These are phyloP conservation scores for Quadroppia sp. DNA, from an alignment of 2,888 invertebrate species.

Conservation along the genomic window DNA sequence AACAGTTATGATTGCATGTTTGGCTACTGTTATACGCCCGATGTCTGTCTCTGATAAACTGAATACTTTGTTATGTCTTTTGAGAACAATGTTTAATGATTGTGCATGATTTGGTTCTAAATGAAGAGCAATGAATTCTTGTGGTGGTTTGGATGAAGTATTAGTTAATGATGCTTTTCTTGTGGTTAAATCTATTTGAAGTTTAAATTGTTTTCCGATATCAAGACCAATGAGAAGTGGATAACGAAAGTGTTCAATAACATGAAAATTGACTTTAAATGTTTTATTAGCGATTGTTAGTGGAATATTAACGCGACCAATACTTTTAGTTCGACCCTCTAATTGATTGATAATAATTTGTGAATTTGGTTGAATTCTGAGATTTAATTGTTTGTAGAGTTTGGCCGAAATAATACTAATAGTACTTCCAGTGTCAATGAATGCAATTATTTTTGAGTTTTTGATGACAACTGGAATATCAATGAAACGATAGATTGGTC, in stretches of 20 bases:
- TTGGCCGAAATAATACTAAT: background rate
- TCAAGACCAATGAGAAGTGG: background rate
- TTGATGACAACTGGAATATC: background rate
- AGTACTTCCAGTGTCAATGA: slow-evolving; percentile 33
- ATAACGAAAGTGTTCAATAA: background rate
- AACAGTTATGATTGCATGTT: background rate
- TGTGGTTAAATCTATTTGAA: background rate
- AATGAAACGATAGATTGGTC: background rate
- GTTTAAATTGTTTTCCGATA: background rate
- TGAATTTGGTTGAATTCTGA: background rate
- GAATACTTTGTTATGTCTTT: background rate
- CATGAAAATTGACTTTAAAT: background rate
- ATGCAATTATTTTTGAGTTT: background rate
- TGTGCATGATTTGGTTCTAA: no score
- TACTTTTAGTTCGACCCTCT: background rate
- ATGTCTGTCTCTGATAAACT: background rate
- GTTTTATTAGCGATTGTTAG: background rate
- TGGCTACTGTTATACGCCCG: background rate
- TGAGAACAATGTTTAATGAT: no score
- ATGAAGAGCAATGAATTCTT: no score
- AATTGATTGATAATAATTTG: background rate
- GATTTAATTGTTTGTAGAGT: background rate
- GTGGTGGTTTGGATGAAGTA: no score
- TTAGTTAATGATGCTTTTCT: no score
- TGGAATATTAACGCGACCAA: background rate